Evolutionary conservation across 2,113 vertebrate genomes (phyloP).

Genomic region (Ursus arctos): DNA sequence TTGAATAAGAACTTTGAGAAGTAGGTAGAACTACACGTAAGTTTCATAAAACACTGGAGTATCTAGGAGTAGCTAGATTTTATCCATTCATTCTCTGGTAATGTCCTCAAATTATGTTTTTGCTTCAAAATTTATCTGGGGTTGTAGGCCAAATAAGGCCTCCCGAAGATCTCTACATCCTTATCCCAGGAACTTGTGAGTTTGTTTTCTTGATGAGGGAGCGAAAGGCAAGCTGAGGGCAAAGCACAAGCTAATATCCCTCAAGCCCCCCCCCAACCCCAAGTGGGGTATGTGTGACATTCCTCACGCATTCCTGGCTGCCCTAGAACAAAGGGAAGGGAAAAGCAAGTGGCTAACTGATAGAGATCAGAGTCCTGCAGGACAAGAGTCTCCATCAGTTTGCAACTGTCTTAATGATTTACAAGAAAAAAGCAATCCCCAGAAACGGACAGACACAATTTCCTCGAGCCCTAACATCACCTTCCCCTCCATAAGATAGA

Average conservation of each 20-base stretch:
- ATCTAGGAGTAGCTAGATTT: neutral
- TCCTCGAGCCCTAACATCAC: neutral
- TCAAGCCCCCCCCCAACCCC: neutral
- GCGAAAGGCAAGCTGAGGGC: neutral
- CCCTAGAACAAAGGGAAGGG: neutral
- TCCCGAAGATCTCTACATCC: neutral
- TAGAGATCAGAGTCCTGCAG: neutral
- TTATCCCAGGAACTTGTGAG: neutral
- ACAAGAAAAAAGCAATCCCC: neutral
- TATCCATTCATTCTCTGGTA: neutral
- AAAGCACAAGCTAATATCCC: neutral
- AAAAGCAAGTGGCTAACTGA: neutral
- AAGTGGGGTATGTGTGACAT: neutral
- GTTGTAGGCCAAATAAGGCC: neutral
- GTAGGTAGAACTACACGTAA: neutral
- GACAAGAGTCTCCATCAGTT: neutral
- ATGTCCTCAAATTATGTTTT: neutral
- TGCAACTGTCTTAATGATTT: neutral
- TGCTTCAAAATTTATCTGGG: neutral
- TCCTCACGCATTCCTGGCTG: neutral
- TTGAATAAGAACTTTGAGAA: conserved; percentile 15
- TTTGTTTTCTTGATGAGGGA: neutral
- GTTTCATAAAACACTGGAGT: neutral
- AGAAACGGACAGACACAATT: neutral
- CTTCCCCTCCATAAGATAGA: neutral